Evolutionary conservation across 2,113 vertebrate genomes (phyloP).

Genomic region (Rhizomys pruinosus): DNA sequence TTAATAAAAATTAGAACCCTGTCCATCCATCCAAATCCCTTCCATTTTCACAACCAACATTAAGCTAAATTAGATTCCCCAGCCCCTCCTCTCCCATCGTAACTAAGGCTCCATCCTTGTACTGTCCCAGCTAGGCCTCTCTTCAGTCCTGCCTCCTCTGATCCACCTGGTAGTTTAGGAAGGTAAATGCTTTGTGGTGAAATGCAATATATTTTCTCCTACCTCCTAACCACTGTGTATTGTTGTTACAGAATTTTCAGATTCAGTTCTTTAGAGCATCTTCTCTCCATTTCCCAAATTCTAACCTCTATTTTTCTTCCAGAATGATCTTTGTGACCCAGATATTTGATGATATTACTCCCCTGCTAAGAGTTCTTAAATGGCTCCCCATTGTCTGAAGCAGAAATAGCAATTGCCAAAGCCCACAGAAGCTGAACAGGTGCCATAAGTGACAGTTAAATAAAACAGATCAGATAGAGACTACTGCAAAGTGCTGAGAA

Average conservation of each 20-base stretch:
- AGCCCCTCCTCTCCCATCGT: background rate
- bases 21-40: background rate
- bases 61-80: background rate
- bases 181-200: background rate
- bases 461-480: background rate
- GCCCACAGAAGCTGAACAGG: background rate
- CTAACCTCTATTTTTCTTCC: constrained; percentile 12
- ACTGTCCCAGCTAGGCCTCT: background rate
- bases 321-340: constrained; percentile 29
- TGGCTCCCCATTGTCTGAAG: background rate
- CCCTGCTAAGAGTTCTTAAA: background rate
- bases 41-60: background rate
- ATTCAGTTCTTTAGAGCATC: background rate
- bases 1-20: background rate
- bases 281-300: background rate
- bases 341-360: background rate
- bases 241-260: background rate
- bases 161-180: background rate
- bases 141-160: background rate
- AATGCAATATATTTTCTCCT: background rate
- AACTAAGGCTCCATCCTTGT: too few species aligned
- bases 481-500: background rate
- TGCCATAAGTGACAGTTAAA: background rate
- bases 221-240: background rate
- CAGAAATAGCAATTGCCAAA: background rate